These are phyloP conservation scores for Eilema sororculum DNA, from an alignment of 2,888 invertebrate species.

Conservation along the genomic window DNA sequence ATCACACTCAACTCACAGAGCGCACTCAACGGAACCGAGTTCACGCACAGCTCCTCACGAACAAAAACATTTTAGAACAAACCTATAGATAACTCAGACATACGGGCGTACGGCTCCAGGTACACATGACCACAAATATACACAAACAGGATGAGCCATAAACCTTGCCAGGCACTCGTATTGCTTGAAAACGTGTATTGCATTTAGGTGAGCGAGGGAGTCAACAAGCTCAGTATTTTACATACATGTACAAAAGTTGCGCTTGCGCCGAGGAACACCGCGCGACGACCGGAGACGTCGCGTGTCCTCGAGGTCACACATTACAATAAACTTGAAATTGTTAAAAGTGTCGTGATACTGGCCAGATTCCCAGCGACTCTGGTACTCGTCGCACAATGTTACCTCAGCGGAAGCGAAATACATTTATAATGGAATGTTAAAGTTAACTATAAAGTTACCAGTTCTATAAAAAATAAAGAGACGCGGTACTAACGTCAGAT, in stretches of 20 bases:
- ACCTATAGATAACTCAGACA: not conserved
- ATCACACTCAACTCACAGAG: constrained; percentile 66
- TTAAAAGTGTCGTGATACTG: too few species aligned
- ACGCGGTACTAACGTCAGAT: not conserved
- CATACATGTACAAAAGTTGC: constrained; percentile 2
- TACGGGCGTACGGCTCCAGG: not conserved
- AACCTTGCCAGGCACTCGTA: constrained; percentile 3
- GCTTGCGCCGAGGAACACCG: not conserved
- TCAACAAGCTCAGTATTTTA: not conserved
- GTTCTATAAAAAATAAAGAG: constrained; percentile 1
- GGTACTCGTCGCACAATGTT: not conserved
- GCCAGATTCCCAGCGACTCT: too few species aligned
- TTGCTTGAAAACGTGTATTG: constrained; percentile 13
- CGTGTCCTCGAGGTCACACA: not conserved
- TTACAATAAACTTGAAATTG: too few species aligned
- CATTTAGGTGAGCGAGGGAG: not conserved
- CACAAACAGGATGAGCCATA: not conserved
- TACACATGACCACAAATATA: not conserved
- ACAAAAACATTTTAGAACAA: constrained; percentile 12
- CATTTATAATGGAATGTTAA: not conserved
- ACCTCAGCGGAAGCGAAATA: not conserved
- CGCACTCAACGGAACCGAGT: constrained; percentile 14
- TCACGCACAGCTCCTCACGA: constrained; percentile 12
- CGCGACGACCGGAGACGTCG: not conserved
- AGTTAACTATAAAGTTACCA: not conserved